These are phyloP conservation scores for Lasioglossum oenotherae DNA, from an alignment of 2,888 invertebrate genomes.

Conservation along the genomic window DNA sequence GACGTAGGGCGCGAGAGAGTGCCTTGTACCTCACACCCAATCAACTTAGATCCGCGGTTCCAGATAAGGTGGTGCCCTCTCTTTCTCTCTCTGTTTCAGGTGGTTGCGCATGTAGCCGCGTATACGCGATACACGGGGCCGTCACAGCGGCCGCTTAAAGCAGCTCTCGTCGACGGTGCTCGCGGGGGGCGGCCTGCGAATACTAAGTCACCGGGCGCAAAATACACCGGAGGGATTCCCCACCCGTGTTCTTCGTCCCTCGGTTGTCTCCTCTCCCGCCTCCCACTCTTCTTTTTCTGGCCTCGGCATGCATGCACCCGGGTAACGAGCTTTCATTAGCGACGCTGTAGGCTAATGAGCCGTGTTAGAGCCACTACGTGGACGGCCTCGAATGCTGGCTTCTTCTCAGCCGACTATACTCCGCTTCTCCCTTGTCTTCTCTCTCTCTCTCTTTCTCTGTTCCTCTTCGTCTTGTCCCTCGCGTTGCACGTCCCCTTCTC, in stretches of 20 bases:
- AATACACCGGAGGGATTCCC: constrained; percentile 69
- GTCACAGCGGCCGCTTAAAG: constrained; percentile 58
- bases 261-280: constrained; percentile 18
- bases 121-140: constrained; percentile 35
- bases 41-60: constrained; percentile 81
- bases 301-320: constrained; percentile 75
- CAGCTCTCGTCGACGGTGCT: constrained; percentile 63
- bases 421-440: constrained; percentile 21
- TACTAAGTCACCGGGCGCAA: constrained; percentile 75
- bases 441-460: constrained; percentile 10
- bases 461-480: constrained; percentile 16
- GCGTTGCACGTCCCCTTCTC: constrained; percentile 7
- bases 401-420: constrained; percentile 54
- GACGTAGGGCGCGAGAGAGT: constrained; percentile 78
- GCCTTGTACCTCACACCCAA: constrained; percentile 83
- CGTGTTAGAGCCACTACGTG: constrained; percentile 75
- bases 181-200: constrained; percentile 73
- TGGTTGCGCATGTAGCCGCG: constrained; percentile 12
- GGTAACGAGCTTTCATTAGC: constrained; percentile 84
- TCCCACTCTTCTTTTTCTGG: constrained; percentile 53
- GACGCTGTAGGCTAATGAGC: constrained; percentile 84
- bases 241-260: constrained; percentile 63
- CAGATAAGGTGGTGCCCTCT: constrained; percentile 75
- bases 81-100: not conserved
- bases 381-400: constrained; percentile 65